phyloP scores from a whole-genome alignment of 1,140 invertebrate species.

The Orussus abietinus region DNA sequence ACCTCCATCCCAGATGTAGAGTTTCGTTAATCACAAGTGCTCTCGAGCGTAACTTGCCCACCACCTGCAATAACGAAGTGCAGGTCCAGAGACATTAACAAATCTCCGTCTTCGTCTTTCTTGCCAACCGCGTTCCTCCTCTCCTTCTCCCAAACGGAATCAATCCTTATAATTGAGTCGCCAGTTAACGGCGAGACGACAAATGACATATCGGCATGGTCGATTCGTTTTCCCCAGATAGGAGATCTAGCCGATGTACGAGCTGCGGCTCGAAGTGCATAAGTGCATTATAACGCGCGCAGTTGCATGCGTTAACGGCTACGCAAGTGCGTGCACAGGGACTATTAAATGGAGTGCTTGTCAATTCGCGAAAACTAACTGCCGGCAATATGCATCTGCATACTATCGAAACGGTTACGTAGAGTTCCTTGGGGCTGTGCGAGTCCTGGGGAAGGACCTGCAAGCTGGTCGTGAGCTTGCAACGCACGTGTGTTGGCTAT shows the following conservation, averaged over 20 bases:
- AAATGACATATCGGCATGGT: constrained; percentile 34
- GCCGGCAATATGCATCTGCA: constrained; percentile 35
- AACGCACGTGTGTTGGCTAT: too few relatives aligned
- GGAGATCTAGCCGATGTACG: constrained; percentile 33
- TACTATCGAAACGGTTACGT: constrained; percentile 30
- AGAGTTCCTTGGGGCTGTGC: too few relatives aligned
- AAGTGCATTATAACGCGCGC: neutral
- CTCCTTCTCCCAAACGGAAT: neutral
- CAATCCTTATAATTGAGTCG: constrained; percentile 40
- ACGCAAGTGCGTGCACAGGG: constrained; percentile 15
- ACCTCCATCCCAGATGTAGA: too few relatives aligned
- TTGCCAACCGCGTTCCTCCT: too few relatives aligned
- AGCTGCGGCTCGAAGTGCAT: constrained; percentile 12
- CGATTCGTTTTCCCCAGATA: constrained; percentile 38
- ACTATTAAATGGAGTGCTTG: constrained; percentile 35
- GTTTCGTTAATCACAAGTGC: too few relatives aligned
- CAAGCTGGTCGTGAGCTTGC: too few relatives aligned
- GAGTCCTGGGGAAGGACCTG: too few relatives aligned
- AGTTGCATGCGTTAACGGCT: constrained; percentile 6
- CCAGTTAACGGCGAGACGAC: constrained; percentile 24
- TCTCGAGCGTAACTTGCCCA: too few relatives aligned
- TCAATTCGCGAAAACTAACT: constrained; percentile 36
- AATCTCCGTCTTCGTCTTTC: too few relatives aligned
- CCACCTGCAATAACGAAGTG: too few relatives aligned
- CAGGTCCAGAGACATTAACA: too few relatives aligned